phyloP scores from a whole-genome alignment of 2,797 vertebrate genomes.

The Monodelphis domestica region DNA sequence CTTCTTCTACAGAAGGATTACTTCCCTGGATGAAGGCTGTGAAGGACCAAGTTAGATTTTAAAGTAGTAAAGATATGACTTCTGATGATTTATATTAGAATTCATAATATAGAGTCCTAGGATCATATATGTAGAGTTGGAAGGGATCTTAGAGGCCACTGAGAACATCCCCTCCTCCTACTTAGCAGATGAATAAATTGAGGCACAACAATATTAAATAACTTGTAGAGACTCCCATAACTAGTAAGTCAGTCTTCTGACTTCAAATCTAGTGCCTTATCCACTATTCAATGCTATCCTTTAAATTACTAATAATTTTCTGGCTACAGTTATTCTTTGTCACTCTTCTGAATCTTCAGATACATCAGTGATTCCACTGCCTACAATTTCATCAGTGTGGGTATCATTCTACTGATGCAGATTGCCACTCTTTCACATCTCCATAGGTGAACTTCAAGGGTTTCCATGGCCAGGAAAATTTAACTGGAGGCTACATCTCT shows the following conservation, averaged over 20 bases:
- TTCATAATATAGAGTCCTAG: not conserved
- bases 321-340: not conserved
- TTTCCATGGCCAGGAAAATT: not conserved
- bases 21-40: not conserved
- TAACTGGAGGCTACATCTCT: not conserved
- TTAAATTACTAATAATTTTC: not conserved
- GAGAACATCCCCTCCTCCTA: not conserved
- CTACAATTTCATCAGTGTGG: not conserved
- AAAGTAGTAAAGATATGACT: not conserved
- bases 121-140: not conserved
- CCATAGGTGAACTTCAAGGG: not conserved
- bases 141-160: not conserved
- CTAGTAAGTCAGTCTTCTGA: not conserved
- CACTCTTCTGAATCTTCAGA: not conserved
- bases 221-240: not conserved
- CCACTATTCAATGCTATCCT: not conserved
- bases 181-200: not conserved
- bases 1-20: not conserved
- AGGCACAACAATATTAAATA: not conserved
- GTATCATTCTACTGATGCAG: not conserved
- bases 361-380: not conserved
- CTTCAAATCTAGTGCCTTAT: not conserved
- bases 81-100: not conserved
- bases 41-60: not conserved
- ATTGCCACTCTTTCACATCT: not conserved